phyloP scores from a whole-genome alignment of 2,797 vertebrate genomes.

The Helarctos malayanus region DNA sequence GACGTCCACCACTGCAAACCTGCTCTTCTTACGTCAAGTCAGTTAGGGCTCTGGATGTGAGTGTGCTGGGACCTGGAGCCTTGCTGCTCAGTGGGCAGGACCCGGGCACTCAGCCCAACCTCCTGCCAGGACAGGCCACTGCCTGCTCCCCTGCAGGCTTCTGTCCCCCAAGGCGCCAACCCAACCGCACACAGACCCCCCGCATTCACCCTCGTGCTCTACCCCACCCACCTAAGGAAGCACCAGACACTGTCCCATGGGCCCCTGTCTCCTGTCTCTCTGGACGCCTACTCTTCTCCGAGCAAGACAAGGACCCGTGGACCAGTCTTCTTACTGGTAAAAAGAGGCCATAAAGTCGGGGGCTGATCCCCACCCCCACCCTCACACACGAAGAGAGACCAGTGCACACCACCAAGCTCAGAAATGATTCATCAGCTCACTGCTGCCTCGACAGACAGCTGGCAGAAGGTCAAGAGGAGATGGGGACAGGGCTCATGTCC shows the following conservation, averaged over 20 bases:
- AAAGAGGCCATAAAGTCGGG: not conserved
- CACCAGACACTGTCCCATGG: not conserved
- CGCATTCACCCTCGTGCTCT: not conserved
- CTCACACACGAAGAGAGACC: not conserved
- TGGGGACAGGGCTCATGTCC: not conserved
- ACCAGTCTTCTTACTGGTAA: not conserved
- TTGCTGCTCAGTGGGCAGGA: not conserved
- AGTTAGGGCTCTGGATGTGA: fast-evolving
- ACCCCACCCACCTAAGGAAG: not conserved
- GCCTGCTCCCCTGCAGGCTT: not conserved
- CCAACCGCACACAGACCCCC: not conserved
- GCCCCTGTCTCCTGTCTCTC: not conserved
- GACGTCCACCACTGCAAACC: not conserved
- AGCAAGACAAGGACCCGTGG: not conserved
- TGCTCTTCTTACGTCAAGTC: not conserved
- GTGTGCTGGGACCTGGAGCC: not conserved
- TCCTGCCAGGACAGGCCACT: not conserved
- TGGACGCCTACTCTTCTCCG: not conserved
- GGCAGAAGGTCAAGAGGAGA: not conserved
- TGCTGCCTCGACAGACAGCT: not conserved
- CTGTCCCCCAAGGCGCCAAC: not conserved
- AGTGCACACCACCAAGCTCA: not conserved
- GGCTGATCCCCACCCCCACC: not conserved
- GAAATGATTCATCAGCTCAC: not conserved
- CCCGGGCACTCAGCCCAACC: not conserved